phyloP scores from a whole-genome alignment of 2,888 invertebrate genomes.

The Pediacus dermestoides region DNA sequence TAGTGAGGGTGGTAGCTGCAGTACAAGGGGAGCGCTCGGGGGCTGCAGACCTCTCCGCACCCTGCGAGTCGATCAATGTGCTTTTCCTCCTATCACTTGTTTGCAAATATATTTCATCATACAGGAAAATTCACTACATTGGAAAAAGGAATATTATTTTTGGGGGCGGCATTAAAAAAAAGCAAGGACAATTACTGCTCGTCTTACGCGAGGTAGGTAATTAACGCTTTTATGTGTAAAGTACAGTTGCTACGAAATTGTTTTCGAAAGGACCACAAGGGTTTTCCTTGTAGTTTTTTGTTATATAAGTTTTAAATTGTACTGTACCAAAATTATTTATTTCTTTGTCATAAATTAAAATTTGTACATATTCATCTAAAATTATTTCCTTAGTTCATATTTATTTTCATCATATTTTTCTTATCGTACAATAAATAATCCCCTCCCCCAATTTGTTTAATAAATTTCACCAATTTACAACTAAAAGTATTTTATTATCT shows the following conservation, averaged over 20 bases:
- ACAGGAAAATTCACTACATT: constrained; percentile 10
- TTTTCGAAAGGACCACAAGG: too few species aligned
- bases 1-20: constrained; percentile 39
- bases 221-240: neutral
- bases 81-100: constrained; percentile 34
- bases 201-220: constrained; percentile 21
- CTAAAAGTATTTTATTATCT: too few species aligned
- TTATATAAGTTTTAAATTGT: too few species aligned
- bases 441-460: too few species aligned
- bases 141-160: neutral
- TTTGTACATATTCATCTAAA: too few species aligned
- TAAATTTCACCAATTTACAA: too few species aligned
- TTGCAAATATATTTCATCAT: constrained; percentile 22
- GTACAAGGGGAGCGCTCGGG: constrained; percentile 50
- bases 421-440: too few species aligned
- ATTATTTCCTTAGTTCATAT: too few species aligned
- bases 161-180: neutral
- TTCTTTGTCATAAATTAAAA: too few species aligned
- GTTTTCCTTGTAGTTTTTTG: too few species aligned
- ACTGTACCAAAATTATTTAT: too few species aligned
- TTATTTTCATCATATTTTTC: too few species aligned
- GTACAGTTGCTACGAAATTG: constrained; percentile 1
- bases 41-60: constrained; percentile 49
- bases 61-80: constrained; percentile 47
- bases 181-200: constrained; percentile 11